Percentiles rank a stretch among this genome's conserved stretches.
phyloP scores from a whole-genome alignment of 2,888 invertebrate species.

The Caenorhabditis sp. region DNA sequence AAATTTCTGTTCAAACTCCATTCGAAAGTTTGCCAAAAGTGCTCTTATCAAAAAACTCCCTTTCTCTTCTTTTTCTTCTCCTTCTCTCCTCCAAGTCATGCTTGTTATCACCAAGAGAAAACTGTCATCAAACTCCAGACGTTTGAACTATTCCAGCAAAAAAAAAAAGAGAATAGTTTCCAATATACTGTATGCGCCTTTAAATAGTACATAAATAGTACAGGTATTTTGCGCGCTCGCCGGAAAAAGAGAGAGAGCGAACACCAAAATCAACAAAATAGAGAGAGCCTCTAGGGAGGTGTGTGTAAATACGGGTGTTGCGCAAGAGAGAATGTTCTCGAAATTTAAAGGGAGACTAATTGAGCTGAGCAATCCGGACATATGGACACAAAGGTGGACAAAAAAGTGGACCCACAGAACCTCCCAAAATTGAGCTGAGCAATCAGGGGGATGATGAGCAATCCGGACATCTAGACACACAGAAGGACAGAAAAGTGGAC shows the following conservation, averaged over 20 bases:
- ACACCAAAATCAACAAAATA: conserved; percentile 32
- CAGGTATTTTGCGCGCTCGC: too few relatives aligned
- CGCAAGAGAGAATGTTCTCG: conserved; percentile 42
- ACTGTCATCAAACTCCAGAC: conserved; percentile 11
- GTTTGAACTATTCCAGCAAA: conserved; percentile 11
- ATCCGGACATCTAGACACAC: too few relatives aligned
- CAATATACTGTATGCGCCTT: not conserved
- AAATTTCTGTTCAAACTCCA: conserved; percentile 13
- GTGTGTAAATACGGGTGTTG: conserved; percentile 31
- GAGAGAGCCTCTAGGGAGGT: not conserved
- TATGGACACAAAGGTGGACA: not conserved
- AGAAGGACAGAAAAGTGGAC: too few relatives aligned
- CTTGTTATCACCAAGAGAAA: not conserved
- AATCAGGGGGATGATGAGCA: too few relatives aligned
- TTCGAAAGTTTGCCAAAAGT: not conserved
- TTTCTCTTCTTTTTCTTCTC: not conserved
- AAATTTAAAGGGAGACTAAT: conserved; percentile 2
- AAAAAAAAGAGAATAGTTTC: too few relatives aligned
- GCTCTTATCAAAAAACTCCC: not conserved
- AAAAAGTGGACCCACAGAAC: too few relatives aligned
- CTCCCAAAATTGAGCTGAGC: too few relatives aligned
- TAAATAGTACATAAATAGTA: too few relatives aligned
- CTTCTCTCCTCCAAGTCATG: conserved; percentile 1
- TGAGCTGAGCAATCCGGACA: not conserved
- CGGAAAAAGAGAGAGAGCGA: conserved; percentile 20